These are phyloP conservation scores for Melitaea cinxia DNA, from an alignment of 1,140 invertebrate genomes.

Conservation along the genomic window DNA sequence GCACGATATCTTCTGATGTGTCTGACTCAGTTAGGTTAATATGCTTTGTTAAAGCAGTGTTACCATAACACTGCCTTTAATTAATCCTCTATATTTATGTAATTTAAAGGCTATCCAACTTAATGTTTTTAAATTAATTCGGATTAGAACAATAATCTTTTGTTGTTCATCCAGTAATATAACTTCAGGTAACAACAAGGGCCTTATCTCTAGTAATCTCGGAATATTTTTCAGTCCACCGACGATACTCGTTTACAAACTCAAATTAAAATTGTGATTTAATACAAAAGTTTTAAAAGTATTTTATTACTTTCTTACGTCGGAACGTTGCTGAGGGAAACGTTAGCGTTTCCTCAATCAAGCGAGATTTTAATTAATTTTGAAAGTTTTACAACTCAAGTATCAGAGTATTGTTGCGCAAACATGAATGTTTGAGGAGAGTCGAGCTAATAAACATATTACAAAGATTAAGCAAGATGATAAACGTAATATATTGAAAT, in stretches of 20 bases:
- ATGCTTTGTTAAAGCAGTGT: no score
- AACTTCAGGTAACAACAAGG: no score
- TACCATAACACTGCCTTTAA: no score
- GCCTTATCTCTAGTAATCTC: neutral
- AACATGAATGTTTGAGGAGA: neutral
- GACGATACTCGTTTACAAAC: constrained; percentile 22
- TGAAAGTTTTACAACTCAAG: constrained; percentile 24
- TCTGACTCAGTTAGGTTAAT: no score
- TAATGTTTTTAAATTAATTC: no score
- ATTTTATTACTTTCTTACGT: constrained; percentile 28
- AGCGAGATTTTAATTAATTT: constrained; percentile 34
- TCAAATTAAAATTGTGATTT: constrained; percentile 34
- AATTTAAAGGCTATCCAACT: no score
- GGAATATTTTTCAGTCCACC: neutral
- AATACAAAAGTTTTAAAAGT: constrained; percentile 32
- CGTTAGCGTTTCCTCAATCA: constrained; percentile 31
- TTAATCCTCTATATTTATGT: no score
- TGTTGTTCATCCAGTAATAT: no score
- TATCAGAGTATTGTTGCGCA: constrained; percentile 12
- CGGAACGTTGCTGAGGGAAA: constrained; percentile 13
- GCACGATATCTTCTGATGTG: no score
- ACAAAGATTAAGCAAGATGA: no score
- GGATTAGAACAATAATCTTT: no score
- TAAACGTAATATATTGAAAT: no score
- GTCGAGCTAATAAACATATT: neutral